Conservation (phyloP, 2,113 vertebrate species). For the Caloenas nicobarica region DNA sequence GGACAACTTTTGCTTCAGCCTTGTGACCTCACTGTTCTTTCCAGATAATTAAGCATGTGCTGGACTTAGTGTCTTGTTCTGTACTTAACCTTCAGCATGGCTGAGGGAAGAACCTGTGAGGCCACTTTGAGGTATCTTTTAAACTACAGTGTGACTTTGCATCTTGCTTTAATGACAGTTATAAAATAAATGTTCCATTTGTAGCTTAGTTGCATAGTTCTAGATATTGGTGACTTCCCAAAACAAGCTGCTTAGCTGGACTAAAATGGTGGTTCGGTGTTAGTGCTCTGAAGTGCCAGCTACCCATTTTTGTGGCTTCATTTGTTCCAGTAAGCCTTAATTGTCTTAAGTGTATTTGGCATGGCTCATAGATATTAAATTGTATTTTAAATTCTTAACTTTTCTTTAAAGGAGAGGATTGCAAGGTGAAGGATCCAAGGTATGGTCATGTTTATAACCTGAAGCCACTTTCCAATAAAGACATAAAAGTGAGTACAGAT, state of each 20-base stretch:
- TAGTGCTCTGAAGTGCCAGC: background rate
- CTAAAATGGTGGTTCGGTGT: background rate
- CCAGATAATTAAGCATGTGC: background rate
- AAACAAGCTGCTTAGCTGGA: background rate
- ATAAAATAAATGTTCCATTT: background rate
- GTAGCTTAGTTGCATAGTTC: background rate
- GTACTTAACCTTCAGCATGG: background rate
- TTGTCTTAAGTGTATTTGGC: background rate
- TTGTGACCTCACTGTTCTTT: background rate
- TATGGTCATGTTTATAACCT: conserved; percentile 86
- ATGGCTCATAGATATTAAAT: background rate
- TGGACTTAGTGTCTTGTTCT: background rate
- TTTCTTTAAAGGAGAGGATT: conserved; percentile 81
- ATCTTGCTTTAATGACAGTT: background rate
- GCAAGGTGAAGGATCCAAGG: conserved; percentile 85
- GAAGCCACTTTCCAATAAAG: conserved; percentile 76
- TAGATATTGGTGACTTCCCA: background rate
- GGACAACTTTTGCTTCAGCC: background rate
- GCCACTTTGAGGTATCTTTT: background rate
- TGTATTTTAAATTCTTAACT: background rate
- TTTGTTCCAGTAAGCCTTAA: background rate
- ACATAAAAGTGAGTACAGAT: conserved; percentile 70
- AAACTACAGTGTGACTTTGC: background rate
- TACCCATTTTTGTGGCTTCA: background rate
- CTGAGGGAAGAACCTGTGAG: background rate